Base-by-base conservation (phyloP, 2,113 vertebrate genomes). In the Clarias magur region DNA sequence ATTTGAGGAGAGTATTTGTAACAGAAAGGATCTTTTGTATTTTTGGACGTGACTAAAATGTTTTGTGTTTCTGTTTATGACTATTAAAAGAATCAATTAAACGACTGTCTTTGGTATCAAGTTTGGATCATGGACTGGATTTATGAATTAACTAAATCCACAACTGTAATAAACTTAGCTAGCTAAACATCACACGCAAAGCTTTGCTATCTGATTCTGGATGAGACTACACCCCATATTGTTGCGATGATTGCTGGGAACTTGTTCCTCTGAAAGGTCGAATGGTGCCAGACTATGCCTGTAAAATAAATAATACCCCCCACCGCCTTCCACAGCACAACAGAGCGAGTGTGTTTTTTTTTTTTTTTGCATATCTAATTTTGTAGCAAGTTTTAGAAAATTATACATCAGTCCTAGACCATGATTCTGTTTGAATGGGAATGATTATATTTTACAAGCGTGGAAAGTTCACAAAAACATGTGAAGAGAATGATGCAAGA, bases 11-110 rank as follows among this genome's bases (percentile, higher is more conserved):
- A 59, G 21, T 62, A 57, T 78, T 88, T 67, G 72, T 67, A 70
- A 42, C 60, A 16, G 75, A 34, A 25, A 70, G 27, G 56, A 13
- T 12, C 25, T 89, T 91, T 89, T 85, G 80, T 89, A 89, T 84
- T 83, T 83, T 87, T 21, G 56, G 56, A 72, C 23, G 79, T 80
- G 42, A 62, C 25, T 23, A 62, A 27, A 38, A 48, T 85, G 57
- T 80, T 86, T 86, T 85, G 76, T 88, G 81, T 84, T 84, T 85
- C 38, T 48, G 48, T 48, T 48, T 0, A 82, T 70, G 68, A 30
- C 42, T 53, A 85, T 84, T 84, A 62, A 86, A 84, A 83, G 53
- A 65, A 68, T 73, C 38, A 38, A 88, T 88, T 86, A 88, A 90
- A 90, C 2, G 1, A 34, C 54, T 65, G 8, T 27, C 30, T 23